A percentile compares a stretch with the other conserved stretches of the same genome.
These are phyloP conservation scores for Drosophila mettleri DNA, from an alignment of 2,888 invertebrate genomes.

Conservation along the genomic window DNA sequence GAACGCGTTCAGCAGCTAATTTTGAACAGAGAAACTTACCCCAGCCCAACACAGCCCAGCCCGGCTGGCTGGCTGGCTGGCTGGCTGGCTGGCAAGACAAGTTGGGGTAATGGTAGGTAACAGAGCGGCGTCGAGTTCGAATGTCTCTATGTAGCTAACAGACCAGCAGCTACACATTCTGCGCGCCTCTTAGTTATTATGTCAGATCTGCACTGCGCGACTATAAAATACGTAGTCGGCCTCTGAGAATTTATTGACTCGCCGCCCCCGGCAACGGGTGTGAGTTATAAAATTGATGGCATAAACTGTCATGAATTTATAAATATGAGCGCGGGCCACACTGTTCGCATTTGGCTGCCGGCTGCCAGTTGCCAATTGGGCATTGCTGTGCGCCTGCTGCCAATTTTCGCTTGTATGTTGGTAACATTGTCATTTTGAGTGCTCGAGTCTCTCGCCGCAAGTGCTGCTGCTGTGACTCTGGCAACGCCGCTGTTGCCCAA, in stretches of 20 bases:
- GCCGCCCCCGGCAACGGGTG: conserved; percentile 71
- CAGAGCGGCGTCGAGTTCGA: conserved; percentile 41
- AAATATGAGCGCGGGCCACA: conserved; percentile 51
- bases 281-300: conserved; percentile 81
- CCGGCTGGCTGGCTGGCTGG: no score
- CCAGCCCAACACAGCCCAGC: neutral
- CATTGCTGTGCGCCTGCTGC: conserved; percentile 63
- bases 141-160: conserved; percentile 54
- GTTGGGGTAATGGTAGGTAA: conserved; percentile 35
- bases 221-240: conserved; percentile 81
- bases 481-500: conserved; percentile 61
- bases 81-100: no score
- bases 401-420: conserved; percentile 81
- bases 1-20: conserved; percentile 7
- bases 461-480: conserved; percentile 59
- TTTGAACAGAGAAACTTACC: conserved; percentile 10
- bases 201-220: conserved; percentile 83
- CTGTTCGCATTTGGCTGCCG: conserved; percentile 6
- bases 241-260: conserved; percentile 82
- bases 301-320: conserved; percentile 78
- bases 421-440: conserved; percentile 76
- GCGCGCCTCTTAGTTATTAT: conserved; percentile 82
- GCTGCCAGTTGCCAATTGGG: neutral
- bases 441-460: conserved; percentile 37
- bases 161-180: conserved; percentile 73